Percentiles rank a stretch among this genome's conserved stretches.
phyloP scores from a whole-genome alignment of 2,797 vertebrate genomes.

The Neosilurus hyrtlii region DNA sequence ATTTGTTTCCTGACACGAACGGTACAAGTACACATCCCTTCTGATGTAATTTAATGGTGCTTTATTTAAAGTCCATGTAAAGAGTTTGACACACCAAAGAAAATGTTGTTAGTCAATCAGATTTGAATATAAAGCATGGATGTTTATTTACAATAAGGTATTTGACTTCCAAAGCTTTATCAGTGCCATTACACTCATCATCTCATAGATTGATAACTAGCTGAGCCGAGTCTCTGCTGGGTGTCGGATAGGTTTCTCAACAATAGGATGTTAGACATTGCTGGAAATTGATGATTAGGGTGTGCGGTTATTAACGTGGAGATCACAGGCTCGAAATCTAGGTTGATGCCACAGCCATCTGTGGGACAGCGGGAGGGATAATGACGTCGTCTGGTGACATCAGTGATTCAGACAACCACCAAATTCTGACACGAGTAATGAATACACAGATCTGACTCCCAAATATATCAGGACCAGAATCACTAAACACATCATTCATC shows the following conservation, averaged over 20 bases:
- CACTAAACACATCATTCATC: too few relatives aligned
- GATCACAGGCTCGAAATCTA: too few relatives aligned
- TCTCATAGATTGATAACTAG: background rate
- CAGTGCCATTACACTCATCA: too few relatives aligned
- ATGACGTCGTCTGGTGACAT: background rate
- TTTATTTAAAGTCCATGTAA: background rate
- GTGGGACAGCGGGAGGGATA: background rate
- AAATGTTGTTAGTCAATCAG: too few relatives aligned
- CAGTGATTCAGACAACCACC: background rate
- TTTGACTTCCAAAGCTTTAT: too few relatives aligned
- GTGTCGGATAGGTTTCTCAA: background rate
- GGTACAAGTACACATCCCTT: slow-evolving; percentile 72
- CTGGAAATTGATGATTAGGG: too few relatives aligned
- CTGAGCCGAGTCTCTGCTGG: background rate
- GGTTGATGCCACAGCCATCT: too few relatives aligned
- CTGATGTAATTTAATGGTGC: background rate
- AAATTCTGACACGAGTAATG: background rate
- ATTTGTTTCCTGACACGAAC: slow-evolving; percentile 86
- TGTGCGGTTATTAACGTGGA: too few relatives aligned
- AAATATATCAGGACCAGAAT: background rate
- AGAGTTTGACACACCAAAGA: too few relatives aligned
- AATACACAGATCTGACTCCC: background rate
- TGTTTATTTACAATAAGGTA: too few relatives aligned
- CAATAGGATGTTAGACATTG: background rate
- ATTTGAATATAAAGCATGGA: too few relatives aligned